Conservation (phyloP, 2,797 vertebrate species). For the Phrynocephalus vlangalii region DNA sequence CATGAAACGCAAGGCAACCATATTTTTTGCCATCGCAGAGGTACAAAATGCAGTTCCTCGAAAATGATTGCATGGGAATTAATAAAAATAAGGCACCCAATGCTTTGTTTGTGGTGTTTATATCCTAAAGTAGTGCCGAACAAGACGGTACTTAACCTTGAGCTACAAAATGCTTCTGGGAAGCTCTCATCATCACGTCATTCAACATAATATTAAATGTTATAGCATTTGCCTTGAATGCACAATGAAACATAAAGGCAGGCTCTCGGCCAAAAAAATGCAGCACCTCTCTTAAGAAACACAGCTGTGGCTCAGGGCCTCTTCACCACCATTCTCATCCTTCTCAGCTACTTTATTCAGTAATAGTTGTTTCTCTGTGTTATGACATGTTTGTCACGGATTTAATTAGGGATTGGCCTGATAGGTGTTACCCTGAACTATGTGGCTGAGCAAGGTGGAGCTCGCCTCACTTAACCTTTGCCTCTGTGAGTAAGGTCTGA, state of each 20-base stretch:
- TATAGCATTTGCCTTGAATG: conserved; percentile 20
- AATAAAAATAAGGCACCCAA: conserved; percentile 4
- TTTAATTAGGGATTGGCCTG: too few relatives aligned
- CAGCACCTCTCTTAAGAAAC: not conserved
- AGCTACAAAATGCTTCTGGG: conserved; percentile 25
- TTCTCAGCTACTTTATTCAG: not conserved
- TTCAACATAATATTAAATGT: conserved; percentile 21
- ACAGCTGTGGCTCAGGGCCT: not conserved
- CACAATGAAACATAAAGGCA: conserved; percentile 4
- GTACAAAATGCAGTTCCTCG: not conserved
- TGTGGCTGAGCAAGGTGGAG: too few relatives aligned
- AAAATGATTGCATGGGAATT: conserved; percentile 7
- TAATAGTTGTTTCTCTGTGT: not conserved
- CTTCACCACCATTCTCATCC: not conserved
- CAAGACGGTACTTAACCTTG: conserved; percentile 20
- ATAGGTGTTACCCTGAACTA: too few relatives aligned
- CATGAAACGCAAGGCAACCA: conserved; percentile 2
- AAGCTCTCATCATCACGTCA: conserved; percentile 22
- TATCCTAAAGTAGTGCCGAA: conserved; percentile 22
- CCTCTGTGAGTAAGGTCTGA: too few relatives aligned
- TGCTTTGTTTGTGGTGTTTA: conserved; percentile 4
- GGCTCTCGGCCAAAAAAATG: not conserved
- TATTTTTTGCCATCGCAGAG: not conserved
- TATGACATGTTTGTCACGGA: not conserved
- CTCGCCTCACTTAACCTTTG: too few relatives aligned